phyloP scores from a whole-genome alignment of 2,797 vertebrate genomes.

The Thunnus albacares region DNA sequence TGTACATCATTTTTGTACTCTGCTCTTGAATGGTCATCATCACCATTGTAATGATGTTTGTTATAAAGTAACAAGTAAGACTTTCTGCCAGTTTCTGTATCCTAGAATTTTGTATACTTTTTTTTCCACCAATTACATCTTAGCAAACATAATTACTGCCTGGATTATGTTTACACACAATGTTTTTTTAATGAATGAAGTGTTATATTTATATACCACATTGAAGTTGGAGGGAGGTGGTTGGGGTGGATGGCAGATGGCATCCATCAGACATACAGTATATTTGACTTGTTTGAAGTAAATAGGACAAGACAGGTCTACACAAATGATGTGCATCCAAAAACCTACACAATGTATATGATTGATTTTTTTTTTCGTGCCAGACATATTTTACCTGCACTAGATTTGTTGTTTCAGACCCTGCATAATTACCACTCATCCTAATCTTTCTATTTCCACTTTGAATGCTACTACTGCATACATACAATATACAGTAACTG shows the following conservation, averaged over 20 bases:
- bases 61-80: neutral
- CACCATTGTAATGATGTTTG: neutral
- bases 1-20: neutral
- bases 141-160: no score
- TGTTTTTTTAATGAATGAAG: no score
- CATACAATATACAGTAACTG: neutral
- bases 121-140: no score
- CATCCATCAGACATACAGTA: neutral
- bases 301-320: neutral
- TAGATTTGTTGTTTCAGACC: conserved; percentile 15
- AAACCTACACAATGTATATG: neutral
- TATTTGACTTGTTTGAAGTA: neutral
- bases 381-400: conserved; percentile 27
- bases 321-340: conserved; percentile 1
- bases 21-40: no score
- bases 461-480: neutral
- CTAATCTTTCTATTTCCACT: conserved; percentile 9
- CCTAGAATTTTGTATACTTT: no score
- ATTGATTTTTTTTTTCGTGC: neutral
- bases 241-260: neutral
- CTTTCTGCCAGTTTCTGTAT: no score
- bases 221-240: neutral
- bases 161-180: no score
- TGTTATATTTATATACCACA: neutral
- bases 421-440: neutral